Conservation (phyloP, 2,797 vertebrate genomes). For the Cryptoprocta ferox region DNA sequence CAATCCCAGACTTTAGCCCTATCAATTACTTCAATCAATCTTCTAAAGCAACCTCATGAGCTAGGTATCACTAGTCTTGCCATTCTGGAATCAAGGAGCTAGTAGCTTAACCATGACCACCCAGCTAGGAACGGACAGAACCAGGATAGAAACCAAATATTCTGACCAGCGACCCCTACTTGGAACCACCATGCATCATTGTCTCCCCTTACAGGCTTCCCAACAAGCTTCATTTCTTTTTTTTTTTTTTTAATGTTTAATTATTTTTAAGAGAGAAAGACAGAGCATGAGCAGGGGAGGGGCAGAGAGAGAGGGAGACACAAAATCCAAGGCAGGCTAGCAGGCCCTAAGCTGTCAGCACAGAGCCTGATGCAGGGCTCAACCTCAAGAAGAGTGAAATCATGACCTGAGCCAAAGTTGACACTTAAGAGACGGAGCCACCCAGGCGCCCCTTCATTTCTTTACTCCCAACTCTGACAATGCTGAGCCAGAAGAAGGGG, state of each 20-base stretch:
- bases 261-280: too few species aligned
- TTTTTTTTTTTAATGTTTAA: too few species aligned
- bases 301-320: too few species aligned
- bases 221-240: neutral
- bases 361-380: too few species aligned
- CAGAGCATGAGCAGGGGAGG: too few species aligned
- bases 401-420: too few species aligned
- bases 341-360: too few species aligned
- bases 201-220: neutral
- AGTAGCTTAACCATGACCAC: neutral
- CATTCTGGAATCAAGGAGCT: neutral
- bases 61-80: neutral
- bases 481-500: neutral
- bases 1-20: too few species aligned
- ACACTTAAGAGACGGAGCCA: too few species aligned
- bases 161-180: neutral
- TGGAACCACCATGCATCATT: neutral
- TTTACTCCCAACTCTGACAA: neutral
- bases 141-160: neutral
- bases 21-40: neutral
- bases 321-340: too few species aligned
- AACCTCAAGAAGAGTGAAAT: too few species aligned
- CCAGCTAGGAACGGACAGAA: neutral
- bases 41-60: neutral
- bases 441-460: neutral